Percentiles rank a stretch among this genome's conserved stretches.
These are phyloP conservation scores for Elaphurus davidianus DNA, from an alignment of 2,113 vertebrate genomes.

Conservation along the genomic window DNA sequence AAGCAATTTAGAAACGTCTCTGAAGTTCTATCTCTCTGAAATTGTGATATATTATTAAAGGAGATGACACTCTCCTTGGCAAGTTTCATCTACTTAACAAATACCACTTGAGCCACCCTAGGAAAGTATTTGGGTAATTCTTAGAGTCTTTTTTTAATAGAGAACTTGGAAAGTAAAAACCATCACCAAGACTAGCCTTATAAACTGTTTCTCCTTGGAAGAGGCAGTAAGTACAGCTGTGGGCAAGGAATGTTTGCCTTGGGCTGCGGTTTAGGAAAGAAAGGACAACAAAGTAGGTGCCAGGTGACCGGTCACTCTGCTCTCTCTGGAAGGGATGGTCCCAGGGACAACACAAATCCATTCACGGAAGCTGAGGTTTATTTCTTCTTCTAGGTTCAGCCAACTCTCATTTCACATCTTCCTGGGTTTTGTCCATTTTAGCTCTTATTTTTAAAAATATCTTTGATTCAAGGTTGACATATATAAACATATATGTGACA, in stretches of 20 bases:
- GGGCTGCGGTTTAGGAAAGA: neutral
- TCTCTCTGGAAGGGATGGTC: neutral
- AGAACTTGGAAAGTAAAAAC: neutral
- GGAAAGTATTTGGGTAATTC: neutral
- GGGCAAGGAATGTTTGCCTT: neutral
- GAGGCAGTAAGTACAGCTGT: neutral
- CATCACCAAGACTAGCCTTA: neutral
- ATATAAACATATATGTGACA: neutral
- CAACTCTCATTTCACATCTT: neutral
- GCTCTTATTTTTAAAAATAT: neutral
- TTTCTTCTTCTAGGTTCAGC: neutral
- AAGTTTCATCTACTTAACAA: neutral
- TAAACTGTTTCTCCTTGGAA: neutral
- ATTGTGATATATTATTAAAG: neutral
- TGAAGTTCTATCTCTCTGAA: neutral
- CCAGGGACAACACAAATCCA: neutral
- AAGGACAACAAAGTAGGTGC: neutral
- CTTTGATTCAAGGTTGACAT: neutral
- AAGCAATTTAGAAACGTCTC: neutral
- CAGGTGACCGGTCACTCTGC: neutral
- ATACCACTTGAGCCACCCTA: neutral
- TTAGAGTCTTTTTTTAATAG: neutral
- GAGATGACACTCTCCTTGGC: neutral
- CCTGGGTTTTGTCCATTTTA: neutral
- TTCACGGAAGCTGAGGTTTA: neutral